Percentiles rank a stretch among this genome's conserved stretches.
phyloP scores from a whole-genome alignment of 2,888 invertebrate genomes.

The Oxystoma pomonae region DNA sequence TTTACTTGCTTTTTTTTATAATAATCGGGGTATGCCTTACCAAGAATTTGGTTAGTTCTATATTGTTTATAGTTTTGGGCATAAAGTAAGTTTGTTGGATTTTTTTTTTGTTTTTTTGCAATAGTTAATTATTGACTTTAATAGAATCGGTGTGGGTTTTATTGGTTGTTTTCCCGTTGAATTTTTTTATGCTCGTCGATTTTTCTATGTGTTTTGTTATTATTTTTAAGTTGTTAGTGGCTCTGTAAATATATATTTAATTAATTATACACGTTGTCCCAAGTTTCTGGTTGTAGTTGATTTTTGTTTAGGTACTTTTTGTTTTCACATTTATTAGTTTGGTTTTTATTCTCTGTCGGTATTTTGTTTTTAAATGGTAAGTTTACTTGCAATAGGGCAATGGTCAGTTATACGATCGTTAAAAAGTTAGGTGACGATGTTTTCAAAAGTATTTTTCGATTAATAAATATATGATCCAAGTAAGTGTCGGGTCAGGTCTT shows the following conservation, averaged over 20 bases:
- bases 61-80: neutral
- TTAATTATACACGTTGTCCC: neutral
- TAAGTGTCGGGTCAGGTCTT: neutral
- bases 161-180: slow-evolving; percentile 1
- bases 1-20: neutral
- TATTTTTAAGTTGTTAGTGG: slow-evolving; percentile 3
- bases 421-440: neutral
- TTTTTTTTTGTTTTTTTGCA: slow-evolving; percentile 2
- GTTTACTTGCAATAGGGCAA: neutral
- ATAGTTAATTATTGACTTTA: slow-evolving; percentile 9
- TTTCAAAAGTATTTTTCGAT: neutral
- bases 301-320: too few relatives aligned
- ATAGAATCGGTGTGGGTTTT: neutral
- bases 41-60: neutral
- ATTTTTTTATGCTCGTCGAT: neutral
- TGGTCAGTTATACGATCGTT: neutral
- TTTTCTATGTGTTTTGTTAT: neutral
- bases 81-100: neutral
- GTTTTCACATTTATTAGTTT: neutral
- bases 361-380: neutral
- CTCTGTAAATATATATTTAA: slow-evolving; percentile 1
- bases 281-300: neutral
- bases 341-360: neutral
- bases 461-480: neutral
- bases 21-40: neutral